Base-by-base conservation (phyloP, 2,888 invertebrate species). In the Hirtodrosophila alboralis region DNA sequence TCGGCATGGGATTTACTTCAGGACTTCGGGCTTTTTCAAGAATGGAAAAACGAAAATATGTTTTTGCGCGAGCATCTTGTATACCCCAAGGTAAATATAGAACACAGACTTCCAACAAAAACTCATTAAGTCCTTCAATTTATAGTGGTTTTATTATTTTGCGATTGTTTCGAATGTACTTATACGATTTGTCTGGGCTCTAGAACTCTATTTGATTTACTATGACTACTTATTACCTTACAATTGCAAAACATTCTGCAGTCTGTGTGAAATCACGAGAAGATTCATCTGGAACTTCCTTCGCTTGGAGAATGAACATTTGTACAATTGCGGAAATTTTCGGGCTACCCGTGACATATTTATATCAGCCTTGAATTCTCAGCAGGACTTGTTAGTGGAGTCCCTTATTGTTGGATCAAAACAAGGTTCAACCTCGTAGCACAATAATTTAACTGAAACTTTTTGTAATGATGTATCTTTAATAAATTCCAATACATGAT, bases 271-370 rank as follows among this genome's bases (percentile, higher is more conserved):
- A 92, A 96, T 97, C 0, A 94, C 96, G 86, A 59, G 96, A 88
- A 93, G 98, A 51, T 98, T 98, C 91, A 94, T 99, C 28, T 99
- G 98, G 98, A 99, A 99, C 91, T 98, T 97, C 91, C 97, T 99
- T 92, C 98, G 98, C 0, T 91, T 99, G 84, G 99, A 99, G 91
- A 98, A 99, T 91, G 99, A 99, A 88, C 99, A 99, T 90, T 91
- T 99, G 38, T 98, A 98, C 91, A 99, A 99, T 91, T 98, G 98
- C 91, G 98, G 99, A 89, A 95, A 96, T 91, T 99, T 98, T 92
- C 92, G 98, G 79, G 98, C 98, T 0, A 98, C 98, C 0, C 91
- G 98, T 1, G 98, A 99, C 90, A 99, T 99, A 64, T 96, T 96
- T 0, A 95, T 98, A 13, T 96, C 96, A 37, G 97, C 97, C 0